A percentile compares a stretch with the other conserved stretches of the same genome.
Evolutionary conservation across 2,888 invertebrate species (phyloP).

Genomic region (Rhamphomyia laevipes): DNA sequence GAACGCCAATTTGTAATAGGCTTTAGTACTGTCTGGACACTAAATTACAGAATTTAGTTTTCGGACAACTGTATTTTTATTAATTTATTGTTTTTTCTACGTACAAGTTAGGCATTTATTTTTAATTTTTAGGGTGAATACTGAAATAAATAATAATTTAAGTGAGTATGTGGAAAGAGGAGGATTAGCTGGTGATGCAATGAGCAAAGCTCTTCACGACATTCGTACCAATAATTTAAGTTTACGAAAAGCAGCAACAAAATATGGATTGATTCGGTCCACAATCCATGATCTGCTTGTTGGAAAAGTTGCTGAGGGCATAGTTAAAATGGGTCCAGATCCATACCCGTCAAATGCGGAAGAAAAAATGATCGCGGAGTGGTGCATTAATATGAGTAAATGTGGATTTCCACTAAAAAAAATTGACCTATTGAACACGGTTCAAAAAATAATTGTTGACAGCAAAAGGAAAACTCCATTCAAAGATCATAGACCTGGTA

Average conservation of each 20-base stretch:
- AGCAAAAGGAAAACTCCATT: not conserved
- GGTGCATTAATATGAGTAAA: not conserved
- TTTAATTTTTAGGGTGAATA: too few relatives aligned
- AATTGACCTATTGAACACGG: not conserved
- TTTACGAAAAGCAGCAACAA: not conserved
- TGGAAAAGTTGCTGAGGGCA: not conserved
- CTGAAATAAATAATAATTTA: too few relatives aligned
- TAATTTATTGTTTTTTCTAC: too few relatives aligned
- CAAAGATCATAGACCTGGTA: not conserved
- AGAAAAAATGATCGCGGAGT: not conserved
- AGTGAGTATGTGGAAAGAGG: too few relatives aligned
- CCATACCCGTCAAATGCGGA: not conserved
- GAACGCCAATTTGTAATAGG: too few relatives aligned
- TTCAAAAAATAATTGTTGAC: not conserved
- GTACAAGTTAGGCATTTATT: too few relatives aligned
- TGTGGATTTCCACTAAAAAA: not conserved
- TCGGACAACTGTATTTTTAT: too few relatives aligned
- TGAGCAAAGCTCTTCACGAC: too few relatives aligned
- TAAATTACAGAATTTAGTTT: too few relatives aligned
- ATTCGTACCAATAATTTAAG: not conserved
- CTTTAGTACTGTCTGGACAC: too few relatives aligned
- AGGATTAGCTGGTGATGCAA: too few relatives aligned
- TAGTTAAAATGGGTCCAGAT: not conserved
- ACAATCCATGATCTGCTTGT: not conserved
- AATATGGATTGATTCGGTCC: not conserved